A percentile compares a stretch with the other conserved stretches of the same genome.
Evolutionary conservation across 2,888 invertebrate species (phyloP).

Genomic region (Ormyrus labotus): DNA sequence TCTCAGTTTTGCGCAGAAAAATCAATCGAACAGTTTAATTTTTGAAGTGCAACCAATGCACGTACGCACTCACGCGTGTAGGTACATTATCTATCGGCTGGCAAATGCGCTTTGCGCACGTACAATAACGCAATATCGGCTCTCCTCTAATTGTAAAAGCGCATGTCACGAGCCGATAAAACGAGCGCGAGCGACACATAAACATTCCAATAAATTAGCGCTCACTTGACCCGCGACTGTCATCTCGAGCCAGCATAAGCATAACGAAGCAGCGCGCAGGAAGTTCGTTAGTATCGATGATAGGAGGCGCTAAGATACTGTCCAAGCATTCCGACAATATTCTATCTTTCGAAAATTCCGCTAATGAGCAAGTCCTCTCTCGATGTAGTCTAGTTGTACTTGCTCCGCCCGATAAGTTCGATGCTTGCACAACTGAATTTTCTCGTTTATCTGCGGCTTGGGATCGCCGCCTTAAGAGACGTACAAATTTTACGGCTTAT

Average conservation of each 20-base stretch:
- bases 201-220: conserved; percentile 76
- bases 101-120: conserved; percentile 40
- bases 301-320: too few species aligned
- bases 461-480: too few species aligned
- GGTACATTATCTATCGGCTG: conserved; percentile 5
- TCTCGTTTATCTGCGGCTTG: too few species aligned
- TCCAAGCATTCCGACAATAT: too few species aligned
- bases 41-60: neutral
- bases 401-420: too few species aligned
- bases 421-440: too few species aligned
- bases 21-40: neutral
- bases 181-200: conserved; percentile 72
- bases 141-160: conserved; percentile 54
- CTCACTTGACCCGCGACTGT: conserved; percentile 73
- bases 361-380: too few species aligned
- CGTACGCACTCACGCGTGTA: neutral
- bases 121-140: conserved; percentile 48
- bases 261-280: too few species aligned
- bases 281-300: too few species aligned
- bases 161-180: conserved; percentile 56
- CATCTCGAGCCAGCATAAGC: conserved; percentile 52
- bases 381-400: too few species aligned
- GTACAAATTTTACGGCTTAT: conserved; percentile 53
- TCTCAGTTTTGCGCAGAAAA: neutral
- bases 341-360: too few species aligned